These are phyloP conservation scores for Cataglyphis altisquamis DNA, from an alignment of 2,888 invertebrate genomes.

Conservation along the genomic window DNA sequence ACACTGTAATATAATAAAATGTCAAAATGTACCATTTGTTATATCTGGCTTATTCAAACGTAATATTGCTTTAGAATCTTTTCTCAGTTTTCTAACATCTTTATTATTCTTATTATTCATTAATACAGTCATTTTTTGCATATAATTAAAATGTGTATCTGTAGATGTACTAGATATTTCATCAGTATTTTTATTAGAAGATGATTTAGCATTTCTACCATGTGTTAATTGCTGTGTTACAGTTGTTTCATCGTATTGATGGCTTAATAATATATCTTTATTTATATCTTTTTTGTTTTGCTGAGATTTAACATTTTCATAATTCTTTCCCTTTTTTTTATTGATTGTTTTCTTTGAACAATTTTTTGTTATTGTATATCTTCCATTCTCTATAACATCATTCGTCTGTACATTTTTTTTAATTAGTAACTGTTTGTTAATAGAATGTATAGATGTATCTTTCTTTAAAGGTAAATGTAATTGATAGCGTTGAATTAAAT, in stretches of 20 bases:
- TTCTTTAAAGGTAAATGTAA: background rate
- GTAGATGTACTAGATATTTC: background rate
- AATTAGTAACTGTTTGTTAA: background rate
- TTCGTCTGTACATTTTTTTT: background rate
- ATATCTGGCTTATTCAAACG: background rate
- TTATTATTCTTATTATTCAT: background rate
- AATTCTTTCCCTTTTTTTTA: background rate
- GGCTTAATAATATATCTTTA: background rate
- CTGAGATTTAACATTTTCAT: background rate
- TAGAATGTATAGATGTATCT: background rate
- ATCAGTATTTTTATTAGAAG: slow-evolving; percentile 11
- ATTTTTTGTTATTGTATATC: background rate
- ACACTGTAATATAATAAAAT: background rate
- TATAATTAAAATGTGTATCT: background rate
- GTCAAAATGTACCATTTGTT: background rate
- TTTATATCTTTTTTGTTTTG: background rate
- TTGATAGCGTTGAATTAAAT: background rate
- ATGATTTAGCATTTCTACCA: background rate
- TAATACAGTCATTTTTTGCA: background rate
- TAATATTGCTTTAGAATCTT: background rate
- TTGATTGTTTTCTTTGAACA: background rate
- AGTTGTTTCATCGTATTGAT: background rate
- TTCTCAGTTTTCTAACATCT: background rate
- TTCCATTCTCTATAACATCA: background rate
- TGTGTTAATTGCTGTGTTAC: background rate